Base-by-base conservation (phyloP, 2,113 vertebrate genomes). In the Grus americana region DNA sequence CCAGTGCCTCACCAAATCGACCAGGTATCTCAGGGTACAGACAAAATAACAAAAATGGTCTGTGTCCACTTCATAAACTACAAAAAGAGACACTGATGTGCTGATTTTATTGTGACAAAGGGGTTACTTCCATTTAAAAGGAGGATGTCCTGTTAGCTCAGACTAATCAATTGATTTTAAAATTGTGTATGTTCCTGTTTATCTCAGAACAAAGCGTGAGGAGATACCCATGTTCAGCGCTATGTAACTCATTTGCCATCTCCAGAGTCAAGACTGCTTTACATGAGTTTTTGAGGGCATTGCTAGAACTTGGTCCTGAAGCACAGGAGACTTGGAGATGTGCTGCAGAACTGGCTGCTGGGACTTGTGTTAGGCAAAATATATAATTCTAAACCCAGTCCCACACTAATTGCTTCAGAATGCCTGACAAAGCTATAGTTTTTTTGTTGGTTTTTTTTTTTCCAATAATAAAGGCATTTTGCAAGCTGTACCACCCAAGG, bases 251-350 rank as follows among this genome's bases (percentile, higher is more conserved):
- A 22, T 8, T 50, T 54, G 21, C 42, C 5, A 10, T 57, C 32
- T 58, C 59, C 68, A 63, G 55, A 16, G 23, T 6, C 50, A 65
- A 34, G 16, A 49, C 34, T 73, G 22, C 19, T 78, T 36, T 42
- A 44, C 36, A 30, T 38, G 52, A 75, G 11, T 46, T 79, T 80
- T 38, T 1, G 2, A 50, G 27, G 11, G 20, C 17, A 15, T 38
- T 70, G 47, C 32, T 76, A 58, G 34, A 66, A 66, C 36, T 49
- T 2, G 0, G 15, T 47, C 34, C n/a, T 27, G 36, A 93, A 21
- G 65, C 36, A 11, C 15, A 58, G 15, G 10, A 61, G 34, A 63
- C 0, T 0, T 12, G n/a, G 22, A 76, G 36, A 29, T 9, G 5
- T 0, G 1, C 26, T 34, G 10, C 40, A 70, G 50, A 55, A 76